Evolutionary conservation across 2,797 vertebrate species (phyloP).

Genomic region (Limosa lapponica): DNA sequence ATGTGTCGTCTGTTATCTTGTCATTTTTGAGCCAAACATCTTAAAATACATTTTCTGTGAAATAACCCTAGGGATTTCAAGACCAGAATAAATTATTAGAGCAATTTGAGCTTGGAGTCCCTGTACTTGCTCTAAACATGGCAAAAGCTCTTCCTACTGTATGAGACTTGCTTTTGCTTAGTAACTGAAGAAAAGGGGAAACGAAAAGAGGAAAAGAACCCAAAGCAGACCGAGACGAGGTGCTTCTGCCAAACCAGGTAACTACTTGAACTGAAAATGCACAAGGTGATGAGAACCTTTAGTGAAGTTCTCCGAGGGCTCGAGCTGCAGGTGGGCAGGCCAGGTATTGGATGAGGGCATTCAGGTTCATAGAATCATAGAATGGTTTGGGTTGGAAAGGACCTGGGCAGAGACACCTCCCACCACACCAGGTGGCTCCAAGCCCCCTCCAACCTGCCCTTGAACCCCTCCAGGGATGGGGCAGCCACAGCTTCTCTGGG

Average conservation of each 20-base stretch:
- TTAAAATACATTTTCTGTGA: constrained; percentile 60
- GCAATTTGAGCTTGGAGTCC: constrained; percentile 24
- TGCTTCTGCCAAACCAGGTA: neutral
- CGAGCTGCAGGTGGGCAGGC: neutral
- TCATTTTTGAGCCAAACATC: constrained; percentile 38
- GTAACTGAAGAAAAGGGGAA: neutral
- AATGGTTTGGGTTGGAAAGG: too few species aligned
- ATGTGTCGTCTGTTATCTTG: constrained; percentile 55
- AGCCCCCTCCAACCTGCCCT: too few species aligned
- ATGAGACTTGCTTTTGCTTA: neutral
- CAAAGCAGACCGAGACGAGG: neutral
- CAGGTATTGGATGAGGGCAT: neutral
- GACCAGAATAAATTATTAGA: constrained; percentile 57
- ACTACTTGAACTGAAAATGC: neutral
- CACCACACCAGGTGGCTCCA: too few species aligned
- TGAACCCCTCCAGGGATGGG: too few species aligned
- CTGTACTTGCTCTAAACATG: neutral
- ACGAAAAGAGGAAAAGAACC: fast-evolving
- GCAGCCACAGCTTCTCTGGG: too few species aligned
- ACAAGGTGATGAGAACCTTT: neutral
- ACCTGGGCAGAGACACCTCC: too few species aligned
- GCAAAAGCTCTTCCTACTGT: neutral
- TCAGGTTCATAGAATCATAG: too few species aligned
- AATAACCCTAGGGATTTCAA: constrained; percentile 56
- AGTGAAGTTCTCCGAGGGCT: neutral